phyloP scores from a whole-genome alignment of 1,140 invertebrate genomes.

The Laupala kohalensis region DNA sequence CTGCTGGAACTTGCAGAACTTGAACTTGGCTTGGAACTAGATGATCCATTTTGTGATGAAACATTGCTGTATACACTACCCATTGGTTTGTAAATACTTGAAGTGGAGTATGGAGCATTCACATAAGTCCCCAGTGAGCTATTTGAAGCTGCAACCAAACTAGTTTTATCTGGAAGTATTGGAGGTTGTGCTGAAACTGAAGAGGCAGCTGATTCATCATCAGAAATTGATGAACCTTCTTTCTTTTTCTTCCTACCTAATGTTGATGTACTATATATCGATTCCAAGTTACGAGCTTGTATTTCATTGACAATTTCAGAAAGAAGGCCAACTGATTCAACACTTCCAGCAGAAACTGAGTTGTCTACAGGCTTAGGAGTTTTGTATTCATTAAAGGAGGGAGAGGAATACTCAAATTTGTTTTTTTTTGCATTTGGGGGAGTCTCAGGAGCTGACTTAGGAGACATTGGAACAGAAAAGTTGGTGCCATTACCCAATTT shows the following conservation, averaged over 20 bases:
- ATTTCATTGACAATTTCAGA: slow-evolving; percentile 78
- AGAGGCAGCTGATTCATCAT: slow-evolving; percentile 26
- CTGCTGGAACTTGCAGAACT: slow-evolving; percentile 44
- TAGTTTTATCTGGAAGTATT: slow-evolving; percentile 21
- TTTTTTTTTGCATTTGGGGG: neutral
- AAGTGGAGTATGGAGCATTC: slow-evolving; percentile 28
- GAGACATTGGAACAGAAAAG: neutral
- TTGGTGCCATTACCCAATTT: neutral
- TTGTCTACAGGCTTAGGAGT: slow-evolving; percentile 10
- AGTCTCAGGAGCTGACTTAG: slow-evolving; percentile 1
- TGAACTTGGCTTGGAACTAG: slow-evolving; percentile 20
- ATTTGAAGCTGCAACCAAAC: slow-evolving; percentile 20
- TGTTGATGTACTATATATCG: slow-evolving; percentile 67
- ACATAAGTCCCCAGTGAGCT: slow-evolving; percentile 31
- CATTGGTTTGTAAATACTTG: slow-evolving; percentile 36
- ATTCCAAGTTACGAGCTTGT: slow-evolving; percentile 68
- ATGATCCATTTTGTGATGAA: slow-evolving; percentile 31
- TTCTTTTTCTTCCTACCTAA: slow-evolving; percentile 43
- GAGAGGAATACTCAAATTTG: slow-evolving; percentile 34
- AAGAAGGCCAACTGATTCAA: slow-evolving; percentile 52
- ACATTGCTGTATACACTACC: slow-evolving; percentile 45
- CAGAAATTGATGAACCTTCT: slow-evolving; percentile 21
- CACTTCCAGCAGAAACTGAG: slow-evolving; percentile 29
- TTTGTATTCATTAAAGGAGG: slow-evolving; percentile 34
- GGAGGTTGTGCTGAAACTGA: slow-evolving; percentile 25